These are phyloP conservation scores for Metallyticus violacea DNA, from an alignment of 2,888 invertebrate genomes.

Conservation along the genomic window DNA sequence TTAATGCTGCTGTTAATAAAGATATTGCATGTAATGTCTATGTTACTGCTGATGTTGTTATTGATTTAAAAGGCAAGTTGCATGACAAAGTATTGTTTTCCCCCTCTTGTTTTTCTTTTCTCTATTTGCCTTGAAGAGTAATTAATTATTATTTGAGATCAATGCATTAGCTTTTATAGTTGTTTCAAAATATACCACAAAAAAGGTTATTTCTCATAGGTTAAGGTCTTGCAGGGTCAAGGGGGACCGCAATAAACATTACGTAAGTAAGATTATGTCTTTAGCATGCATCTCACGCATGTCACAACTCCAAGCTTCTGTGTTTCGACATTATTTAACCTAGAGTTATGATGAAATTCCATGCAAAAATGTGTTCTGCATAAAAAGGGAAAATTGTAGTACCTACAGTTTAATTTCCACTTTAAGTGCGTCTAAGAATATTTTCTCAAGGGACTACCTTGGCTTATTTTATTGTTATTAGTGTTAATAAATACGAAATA, in stretches of 20 bases:
- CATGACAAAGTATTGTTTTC: too few species aligned
- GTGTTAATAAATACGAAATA: too few species aligned
- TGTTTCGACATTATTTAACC: neutral
- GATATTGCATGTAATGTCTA: too few species aligned
- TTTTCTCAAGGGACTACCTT: too few species aligned
- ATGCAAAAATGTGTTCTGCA: neutral
- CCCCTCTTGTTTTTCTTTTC: too few species aligned
- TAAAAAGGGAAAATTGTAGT: neutral
- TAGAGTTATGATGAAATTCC: neutral
- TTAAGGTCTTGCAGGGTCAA: neutral
- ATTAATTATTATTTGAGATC: neutral
- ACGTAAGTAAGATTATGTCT: neutral
- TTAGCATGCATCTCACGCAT: neutral
- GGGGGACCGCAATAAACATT: neutral
- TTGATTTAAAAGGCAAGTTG: too few species aligned
- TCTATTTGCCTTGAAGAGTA: too few species aligned
- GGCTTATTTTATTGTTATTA: too few species aligned
- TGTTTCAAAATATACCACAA: neutral
- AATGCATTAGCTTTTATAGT: neutral
- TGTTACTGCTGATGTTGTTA: too few species aligned
- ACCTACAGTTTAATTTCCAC: neutral
- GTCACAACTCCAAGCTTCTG: neutral
- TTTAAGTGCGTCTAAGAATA: too few species aligned
- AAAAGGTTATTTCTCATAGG: neutral
- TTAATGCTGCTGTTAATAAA: too few species aligned